A percentile compares a stretch with the other conserved stretches of the same genome.
Evolutionary conservation across 2,888 invertebrate genomes (phyloP).

Genomic region (Litoditis marina): DNA sequence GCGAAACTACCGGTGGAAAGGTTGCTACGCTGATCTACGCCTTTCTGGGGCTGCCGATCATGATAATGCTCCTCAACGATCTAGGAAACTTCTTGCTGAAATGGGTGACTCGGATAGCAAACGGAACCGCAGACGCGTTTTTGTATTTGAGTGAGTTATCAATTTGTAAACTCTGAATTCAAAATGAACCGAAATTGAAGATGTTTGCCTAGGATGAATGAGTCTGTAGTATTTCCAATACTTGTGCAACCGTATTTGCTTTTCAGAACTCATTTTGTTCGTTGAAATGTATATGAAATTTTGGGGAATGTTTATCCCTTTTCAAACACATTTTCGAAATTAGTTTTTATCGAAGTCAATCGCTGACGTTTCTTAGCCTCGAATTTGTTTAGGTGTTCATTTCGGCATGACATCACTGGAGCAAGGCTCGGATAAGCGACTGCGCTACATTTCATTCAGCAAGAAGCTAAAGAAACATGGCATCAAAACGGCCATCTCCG

Average conservation of each 20-base stretch:
- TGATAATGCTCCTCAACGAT: slow-evolving; percentile 87
- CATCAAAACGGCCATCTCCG: slow-evolving; percentile 7
- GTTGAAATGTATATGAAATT: too few relatives aligned
- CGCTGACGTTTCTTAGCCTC: too few relatives aligned
- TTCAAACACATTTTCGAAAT: too few relatives aligned
- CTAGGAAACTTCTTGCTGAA: slow-evolving; percentile 80
- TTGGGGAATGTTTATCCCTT: too few relatives aligned
- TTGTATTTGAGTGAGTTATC: slow-evolving; percentile 27
- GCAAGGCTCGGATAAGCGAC: slow-evolving; percentile 14
- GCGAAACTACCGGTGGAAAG: slow-evolving; percentile 79
- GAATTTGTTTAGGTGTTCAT: slow-evolving; percentile 15
- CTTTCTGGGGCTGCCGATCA: slow-evolving; percentile 84
- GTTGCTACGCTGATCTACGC: slow-evolving; percentile 87
- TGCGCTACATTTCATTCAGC: slow-evolving; percentile 7
- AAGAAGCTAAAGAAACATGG: slow-evolving; percentile 1
- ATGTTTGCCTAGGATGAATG: too few relatives aligned
- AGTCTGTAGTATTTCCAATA: too few relatives aligned
- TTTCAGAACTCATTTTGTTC: too few relatives aligned
- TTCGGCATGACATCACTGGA: slow-evolving; percentile 13
- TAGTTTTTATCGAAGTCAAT: too few relatives aligned
- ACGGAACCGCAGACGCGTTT: slow-evolving; percentile 20
- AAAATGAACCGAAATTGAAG: too few relatives aligned
- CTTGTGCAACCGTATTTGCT: too few relatives aligned
- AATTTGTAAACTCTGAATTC: too few relatives aligned
- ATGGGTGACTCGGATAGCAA: slow-evolving; percentile 36